phyloP scores from a whole-genome alignment of 1,140 invertebrate species.

The Caenorhabditis brenneri region DNA sequence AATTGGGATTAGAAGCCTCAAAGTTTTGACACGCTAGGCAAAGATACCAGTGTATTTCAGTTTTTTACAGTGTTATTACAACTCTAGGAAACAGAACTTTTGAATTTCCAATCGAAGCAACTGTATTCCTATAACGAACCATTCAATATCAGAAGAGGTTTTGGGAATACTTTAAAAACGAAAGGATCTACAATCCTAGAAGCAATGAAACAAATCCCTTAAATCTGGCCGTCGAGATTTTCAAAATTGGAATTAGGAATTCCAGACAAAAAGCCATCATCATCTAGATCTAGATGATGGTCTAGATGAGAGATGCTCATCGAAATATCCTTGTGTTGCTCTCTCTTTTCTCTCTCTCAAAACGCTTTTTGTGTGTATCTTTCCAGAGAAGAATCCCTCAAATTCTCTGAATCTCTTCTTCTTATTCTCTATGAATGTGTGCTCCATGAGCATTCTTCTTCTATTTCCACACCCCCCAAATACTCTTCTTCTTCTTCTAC shows the following conservation, averaged over 20 bases:
- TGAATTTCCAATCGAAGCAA: too few relatives aligned
- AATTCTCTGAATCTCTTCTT: neutral
- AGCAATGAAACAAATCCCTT: neutral
- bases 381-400: neutral
- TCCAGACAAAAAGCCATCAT: slow-evolving; percentile 19
- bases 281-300: neutral
- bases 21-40: too few relatives aligned
- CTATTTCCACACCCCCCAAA: neutral
- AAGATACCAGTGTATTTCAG: too few relatives aligned
- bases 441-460: slow-evolving; percentile 36
- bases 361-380: slow-evolving; percentile 12
- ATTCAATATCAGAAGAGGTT: too few relatives aligned
- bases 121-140: too few relatives aligned
- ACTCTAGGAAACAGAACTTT: too few relatives aligned
- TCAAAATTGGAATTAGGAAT: neutral
- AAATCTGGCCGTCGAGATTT: neutral
- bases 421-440: slow-evolving; percentile 3
- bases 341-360: neutral
- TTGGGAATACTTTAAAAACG: too few relatives aligned
- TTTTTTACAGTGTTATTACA: too few relatives aligned
- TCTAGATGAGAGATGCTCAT: slow-evolving; percentile 26
- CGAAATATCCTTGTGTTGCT: slow-evolving; percentile 30
- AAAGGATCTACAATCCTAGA: too few relatives aligned
- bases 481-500: neutral
- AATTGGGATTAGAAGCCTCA: too few relatives aligned